Conservation (phyloP, 2,888 invertebrate species). For the Caenorhabditis doughertyi region DNA sequence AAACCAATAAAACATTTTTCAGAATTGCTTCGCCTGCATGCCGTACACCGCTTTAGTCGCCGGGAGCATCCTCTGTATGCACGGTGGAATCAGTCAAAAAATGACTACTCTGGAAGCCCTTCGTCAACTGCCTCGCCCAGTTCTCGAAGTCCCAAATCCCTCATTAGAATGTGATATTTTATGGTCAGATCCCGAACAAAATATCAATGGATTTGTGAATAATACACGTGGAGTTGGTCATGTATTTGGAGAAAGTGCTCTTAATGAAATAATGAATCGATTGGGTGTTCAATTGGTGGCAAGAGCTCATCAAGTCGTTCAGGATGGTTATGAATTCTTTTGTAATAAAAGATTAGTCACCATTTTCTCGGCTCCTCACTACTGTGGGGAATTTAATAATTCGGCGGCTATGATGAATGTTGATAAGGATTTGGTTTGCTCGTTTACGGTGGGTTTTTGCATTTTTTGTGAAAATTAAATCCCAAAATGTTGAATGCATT, state of each 20-base stretch:
- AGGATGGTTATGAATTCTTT: slow-evolving; percentile 86
- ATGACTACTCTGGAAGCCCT: slow-evolving; percentile 72
- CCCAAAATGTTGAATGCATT: too few species aligned
- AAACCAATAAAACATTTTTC: slow-evolving; percentile 35
- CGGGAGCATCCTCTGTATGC: slow-evolving; percentile 76
- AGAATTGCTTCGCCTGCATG: slow-evolving; percentile 73
- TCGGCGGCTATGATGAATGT: slow-evolving; percentile 79
- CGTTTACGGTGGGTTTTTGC: slow-evolving; percentile 57
- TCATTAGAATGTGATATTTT: slow-evolving; percentile 83
- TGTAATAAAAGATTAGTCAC: slow-evolving; percentile 75
- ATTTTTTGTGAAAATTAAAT: neutral
- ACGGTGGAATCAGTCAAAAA: slow-evolving; percentile 71
- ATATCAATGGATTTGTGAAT: slow-evolving; percentile 67
- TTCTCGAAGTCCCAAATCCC: slow-evolving; percentile 80
- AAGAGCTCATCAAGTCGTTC: slow-evolving; percentile 84
- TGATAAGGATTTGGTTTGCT: slow-evolving; percentile 76
- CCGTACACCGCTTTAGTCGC: slow-evolving; percentile 72
- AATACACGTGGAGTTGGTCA: slow-evolving; percentile 85
- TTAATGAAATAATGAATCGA: slow-evolving; percentile 77
- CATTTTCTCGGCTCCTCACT: slow-evolving; percentile 73
- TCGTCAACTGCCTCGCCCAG: slow-evolving; percentile 58
- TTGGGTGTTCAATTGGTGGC: slow-evolving; percentile 77
- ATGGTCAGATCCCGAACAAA: slow-evolving; percentile 84
- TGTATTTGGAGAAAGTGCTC: slow-evolving; percentile 85
- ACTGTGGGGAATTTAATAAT: slow-evolving; percentile 76